phyloP scores from a whole-genome alignment of 1,140 invertebrate genomes.

The Hetaerina americana region DNA sequence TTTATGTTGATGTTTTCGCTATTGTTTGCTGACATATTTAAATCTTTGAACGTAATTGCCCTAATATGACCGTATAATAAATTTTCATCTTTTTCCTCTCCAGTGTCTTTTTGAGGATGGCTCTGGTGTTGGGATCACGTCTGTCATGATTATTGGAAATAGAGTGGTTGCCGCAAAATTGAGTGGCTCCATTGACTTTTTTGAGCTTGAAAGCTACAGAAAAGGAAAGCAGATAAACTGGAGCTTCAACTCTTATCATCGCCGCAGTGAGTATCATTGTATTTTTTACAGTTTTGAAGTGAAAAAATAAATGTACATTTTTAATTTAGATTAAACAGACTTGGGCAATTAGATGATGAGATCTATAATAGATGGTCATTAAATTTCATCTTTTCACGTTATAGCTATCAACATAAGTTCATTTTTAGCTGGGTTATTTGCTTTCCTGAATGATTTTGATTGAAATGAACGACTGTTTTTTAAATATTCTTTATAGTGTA shows the following conservation, averaged over 20 bases:
- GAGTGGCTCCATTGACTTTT: constrained; percentile 69
- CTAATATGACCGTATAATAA: too few relatives aligned
- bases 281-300: too few relatives aligned
- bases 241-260: constrained; percentile 56
- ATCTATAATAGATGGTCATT: background rate
- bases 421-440: too few relatives aligned
- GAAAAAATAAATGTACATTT: too few relatives aligned
- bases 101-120: constrained; percentile 64
- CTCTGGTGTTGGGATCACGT: constrained; percentile 52
- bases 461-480: too few relatives aligned
- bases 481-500: too few relatives aligned
- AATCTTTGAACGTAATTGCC: too few relatives aligned
- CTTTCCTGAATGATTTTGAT: too few relatives aligned
- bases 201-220: constrained; percentile 62
- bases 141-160: constrained; percentile 55
- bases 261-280: constrained; percentile 42
- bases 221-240: constrained; percentile 59
- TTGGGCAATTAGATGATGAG: background rate
- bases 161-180: constrained; percentile 63
- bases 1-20: too few relatives aligned
- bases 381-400: background rate
- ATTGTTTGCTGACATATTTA: too few relatives aligned
- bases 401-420: too few relatives aligned
- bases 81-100: constrained; percentile 19
- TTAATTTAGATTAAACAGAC: too few relatives aligned